Conservation (phyloP, 2,888 invertebrate genomes). For the Dendrolimus pini region DNA sequence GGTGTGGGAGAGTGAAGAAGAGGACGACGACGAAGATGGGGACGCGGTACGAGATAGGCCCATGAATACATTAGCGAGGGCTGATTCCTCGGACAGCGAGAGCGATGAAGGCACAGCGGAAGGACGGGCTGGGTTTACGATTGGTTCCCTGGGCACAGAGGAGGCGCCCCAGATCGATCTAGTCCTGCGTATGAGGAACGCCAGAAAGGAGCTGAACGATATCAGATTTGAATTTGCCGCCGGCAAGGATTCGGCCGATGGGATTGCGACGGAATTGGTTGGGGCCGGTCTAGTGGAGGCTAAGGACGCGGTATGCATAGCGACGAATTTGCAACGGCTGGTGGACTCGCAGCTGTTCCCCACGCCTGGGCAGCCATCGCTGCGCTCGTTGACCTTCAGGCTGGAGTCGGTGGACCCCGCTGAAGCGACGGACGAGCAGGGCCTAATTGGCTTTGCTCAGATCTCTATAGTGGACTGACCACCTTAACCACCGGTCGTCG, state of each 20-base stretch:
- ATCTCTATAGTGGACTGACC: conserved; percentile 92
- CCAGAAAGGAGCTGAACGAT: conserved; percentile 95
- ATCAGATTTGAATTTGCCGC: conserved; percentile 98
- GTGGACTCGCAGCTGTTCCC: conserved; percentile 79
- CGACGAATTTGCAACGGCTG: conserved; percentile 92
- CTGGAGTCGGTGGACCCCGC: conserved; percentile 77
- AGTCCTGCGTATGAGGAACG: conserved; percentile 93
- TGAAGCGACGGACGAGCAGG: conserved; percentile 94
- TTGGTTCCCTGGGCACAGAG: conserved; percentile 43
- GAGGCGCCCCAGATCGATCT: conserved; percentile 83
- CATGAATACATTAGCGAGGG: conserved; percentile 77
- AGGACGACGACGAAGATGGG: conserved; percentile 77
- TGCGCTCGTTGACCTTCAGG: conserved; percentile 91
- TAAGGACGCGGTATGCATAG: conserved; percentile 94
- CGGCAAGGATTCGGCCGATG: conserved; percentile 94
- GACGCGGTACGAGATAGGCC: conserved; percentile 77
- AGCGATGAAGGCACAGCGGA: conserved; percentile 45
- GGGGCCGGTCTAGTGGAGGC: conserved; percentile 97
- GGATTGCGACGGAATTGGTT: conserved; percentile 97
- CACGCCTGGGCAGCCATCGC: conserved; percentile 59
- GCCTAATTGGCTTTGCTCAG: conserved; percentile 97
- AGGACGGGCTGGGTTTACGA: conserved; percentile 41
- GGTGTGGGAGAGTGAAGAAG: conserved; percentile 98
- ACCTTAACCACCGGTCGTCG: conserved; percentile 9
- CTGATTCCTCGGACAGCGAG: conserved; percentile 78